These are phyloP conservation scores for Diceros bicornis DNA, from an alignment of 2,797 vertebrate genomes.

Conservation along the genomic window DNA sequence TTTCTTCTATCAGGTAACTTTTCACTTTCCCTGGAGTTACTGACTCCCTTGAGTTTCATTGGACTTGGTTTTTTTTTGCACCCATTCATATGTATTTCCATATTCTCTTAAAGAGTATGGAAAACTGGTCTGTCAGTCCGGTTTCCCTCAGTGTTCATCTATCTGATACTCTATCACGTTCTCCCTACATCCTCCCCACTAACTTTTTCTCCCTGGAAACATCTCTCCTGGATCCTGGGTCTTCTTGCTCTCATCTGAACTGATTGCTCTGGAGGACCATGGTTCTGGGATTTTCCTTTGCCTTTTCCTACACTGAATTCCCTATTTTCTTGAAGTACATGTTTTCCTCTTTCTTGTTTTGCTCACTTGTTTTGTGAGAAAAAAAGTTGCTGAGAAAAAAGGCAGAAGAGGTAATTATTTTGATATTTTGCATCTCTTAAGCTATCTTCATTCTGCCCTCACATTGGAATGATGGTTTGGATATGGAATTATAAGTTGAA, in stretches of 20 bases:
- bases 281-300: slow-evolving; percentile 3
- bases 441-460: neutral
- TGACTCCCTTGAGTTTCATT: neutral
- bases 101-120: neutral
- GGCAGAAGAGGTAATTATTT: neutral
- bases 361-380: neutral
- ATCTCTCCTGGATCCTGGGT: neutral
- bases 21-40: neutral
- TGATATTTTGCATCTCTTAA: neutral
- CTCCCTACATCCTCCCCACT: neutral
- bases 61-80: slow-evolving; percentile 10
- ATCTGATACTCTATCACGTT: neutral
- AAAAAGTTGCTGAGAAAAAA: neutral
- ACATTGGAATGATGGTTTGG: neutral
- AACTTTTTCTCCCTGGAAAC: neutral
- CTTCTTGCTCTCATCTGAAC: neutral
- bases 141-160: neutral
- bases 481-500: neutral
- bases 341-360: neutral
- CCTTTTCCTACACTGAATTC: neutral
- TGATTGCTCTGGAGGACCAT: neutral
- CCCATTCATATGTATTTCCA: neutral
- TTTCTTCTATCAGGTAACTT: neutral
- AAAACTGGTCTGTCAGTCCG: neutral
- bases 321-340: neutral